Percentiles rank a stretch among this genome's conserved stretches.
Conservation (phyloP, 2,797 vertebrate species). For the Decapterus maruadsi region DNA sequence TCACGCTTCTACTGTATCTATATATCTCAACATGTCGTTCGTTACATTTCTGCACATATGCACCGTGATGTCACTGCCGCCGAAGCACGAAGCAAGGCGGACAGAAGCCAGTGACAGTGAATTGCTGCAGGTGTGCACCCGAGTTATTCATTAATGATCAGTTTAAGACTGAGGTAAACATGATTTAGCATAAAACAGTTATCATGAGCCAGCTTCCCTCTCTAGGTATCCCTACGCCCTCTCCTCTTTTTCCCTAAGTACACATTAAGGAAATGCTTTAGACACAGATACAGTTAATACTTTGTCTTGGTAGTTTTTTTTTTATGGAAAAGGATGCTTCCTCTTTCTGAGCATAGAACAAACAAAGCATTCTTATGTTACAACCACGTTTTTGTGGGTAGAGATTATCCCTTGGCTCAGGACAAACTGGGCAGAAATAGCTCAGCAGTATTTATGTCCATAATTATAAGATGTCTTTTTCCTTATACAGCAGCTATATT, state of each 20-base stretch:
- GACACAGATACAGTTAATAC: neutral
- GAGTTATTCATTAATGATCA: neutral
- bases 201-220: conserved; percentile 15
- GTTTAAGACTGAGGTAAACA: neutral
- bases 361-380: conserved; percentile 13
- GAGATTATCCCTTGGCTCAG: neutral
- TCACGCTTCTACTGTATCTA: neutral
- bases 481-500: neutral
- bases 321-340: neutral
- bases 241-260: too few species aligned
- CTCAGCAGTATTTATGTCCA: neutral
- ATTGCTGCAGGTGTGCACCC: neutral
- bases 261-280: conserved; percentile 12
- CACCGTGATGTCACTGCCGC: neutral
- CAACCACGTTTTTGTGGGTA: conserved; percentile 1
- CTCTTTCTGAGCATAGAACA: neutral
- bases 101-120: neutral
- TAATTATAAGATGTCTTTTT: neutral
- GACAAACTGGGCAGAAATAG: neutral
- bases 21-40: neutral
- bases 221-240: neutral
- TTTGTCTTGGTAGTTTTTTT: neutral
- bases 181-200: conserved; percentile 1
- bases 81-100: neutral
- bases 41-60: neutral